phyloP scores from a whole-genome alignment of 2,113 vertebrate genomes.

The Toxotes chatareus region DNA sequence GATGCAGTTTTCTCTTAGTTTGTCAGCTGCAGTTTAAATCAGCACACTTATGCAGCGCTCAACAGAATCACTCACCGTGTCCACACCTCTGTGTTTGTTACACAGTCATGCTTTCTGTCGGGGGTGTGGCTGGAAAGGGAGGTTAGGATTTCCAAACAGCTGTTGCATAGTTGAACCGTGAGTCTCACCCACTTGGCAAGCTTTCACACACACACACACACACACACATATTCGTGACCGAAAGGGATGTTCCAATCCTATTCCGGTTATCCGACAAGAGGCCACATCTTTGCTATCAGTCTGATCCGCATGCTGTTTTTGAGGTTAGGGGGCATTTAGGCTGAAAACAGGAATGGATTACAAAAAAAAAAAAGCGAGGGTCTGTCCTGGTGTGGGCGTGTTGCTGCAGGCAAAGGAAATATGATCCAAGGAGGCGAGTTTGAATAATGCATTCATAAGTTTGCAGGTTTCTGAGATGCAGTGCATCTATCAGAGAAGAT shows the following conservation, averaged over 20 bases:
- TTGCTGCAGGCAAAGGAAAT: constrained; percentile 37
- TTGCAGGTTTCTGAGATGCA: background rate
- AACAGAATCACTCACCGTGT: background rate
- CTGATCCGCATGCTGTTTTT: background rate
- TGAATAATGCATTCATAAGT: background rate
- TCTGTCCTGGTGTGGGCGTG: constrained; percentile 22
- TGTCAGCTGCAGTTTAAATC: background rate
- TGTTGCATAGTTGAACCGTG: constrained; percentile 44
- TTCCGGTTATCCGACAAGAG: too few species aligned
- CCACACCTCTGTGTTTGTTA: background rate
- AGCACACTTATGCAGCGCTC: background rate
- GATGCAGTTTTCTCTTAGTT: background rate
- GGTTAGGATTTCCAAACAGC: constrained; percentile 53
- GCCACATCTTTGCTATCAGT: background rate
- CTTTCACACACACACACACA: background rate
- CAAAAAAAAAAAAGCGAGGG: background rate
- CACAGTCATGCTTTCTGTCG: background rate
- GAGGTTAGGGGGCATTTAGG: background rate
- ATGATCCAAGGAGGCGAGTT: background rate
- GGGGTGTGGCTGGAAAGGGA: constrained; percentile 41
- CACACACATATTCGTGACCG: background rate
- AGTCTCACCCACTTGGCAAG: constrained; percentile 2
- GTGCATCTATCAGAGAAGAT: background rate
- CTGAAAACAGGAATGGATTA: background rate
- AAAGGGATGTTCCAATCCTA: background rate